Base-by-base conservation (phyloP, 2,113 vertebrate genomes). In the Pangasianodon hypophthalmus region DNA sequence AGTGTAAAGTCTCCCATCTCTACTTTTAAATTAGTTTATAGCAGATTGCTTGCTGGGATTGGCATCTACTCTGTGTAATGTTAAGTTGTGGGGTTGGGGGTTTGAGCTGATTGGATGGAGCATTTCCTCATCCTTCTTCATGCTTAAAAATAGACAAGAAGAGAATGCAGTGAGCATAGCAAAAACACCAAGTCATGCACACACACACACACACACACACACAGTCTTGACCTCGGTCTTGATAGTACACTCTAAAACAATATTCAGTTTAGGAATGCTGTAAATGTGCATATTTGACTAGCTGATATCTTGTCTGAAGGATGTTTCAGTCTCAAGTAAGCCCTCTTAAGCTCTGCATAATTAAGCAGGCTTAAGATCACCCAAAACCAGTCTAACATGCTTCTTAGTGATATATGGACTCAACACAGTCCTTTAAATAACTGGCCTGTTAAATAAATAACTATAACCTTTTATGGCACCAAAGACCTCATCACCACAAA, bases 51-150 rank as follows among this genome's bases (percentile, higher is more conserved):
- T 77, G 44, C 44, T 6, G 26, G 26, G 46, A 60, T 87, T 60
- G 19, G 21, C 32, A 41, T 48, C 26, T 16, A 19, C 80, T 24
- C 29, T 24, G 71, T n/a, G 9, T 88, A 75, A 26, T 60, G 54
- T 44, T 73, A 29, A 44, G 64, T 90, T 91, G 80, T 64, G 87
- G 90, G 50, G 89, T 90, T 73, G 85, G 84, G 91, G 93, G 93
- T 94, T 95, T 94, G 85, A 91, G 80, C 85, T 92, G 87, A 94
- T 94, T 95, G 90, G 91, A 91, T 90, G 87, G 87, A 92, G 92
- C 89, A 90, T 58, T 82, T 88, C 91, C 92, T 95, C 90, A 90
- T 93, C 86, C 81, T 52, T 84, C 90, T 92, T 48, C 37, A 86
- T 48, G 85, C 91, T 92, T 90, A 84, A 67, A 88, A 67, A 88